Evolutionary conservation across 2,113 vertebrate genomes (phyloP).

Genomic region (Calonectris borealis): DNA sequence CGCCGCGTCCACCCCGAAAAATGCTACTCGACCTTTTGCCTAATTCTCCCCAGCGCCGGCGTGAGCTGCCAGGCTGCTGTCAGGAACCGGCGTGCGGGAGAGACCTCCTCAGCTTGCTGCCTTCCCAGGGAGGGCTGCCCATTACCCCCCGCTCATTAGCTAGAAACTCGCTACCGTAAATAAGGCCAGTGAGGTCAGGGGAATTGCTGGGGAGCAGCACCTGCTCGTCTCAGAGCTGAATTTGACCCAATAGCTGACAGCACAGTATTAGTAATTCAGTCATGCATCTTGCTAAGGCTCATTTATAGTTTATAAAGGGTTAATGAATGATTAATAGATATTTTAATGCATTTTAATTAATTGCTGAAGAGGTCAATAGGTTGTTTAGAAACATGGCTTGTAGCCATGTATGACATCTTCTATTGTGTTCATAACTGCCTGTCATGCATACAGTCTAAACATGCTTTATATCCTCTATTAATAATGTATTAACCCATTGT

Average conservation of each 20-base stretch:
- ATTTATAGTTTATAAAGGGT: slow-evolving; percentile 28
- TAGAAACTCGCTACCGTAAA: background rate
- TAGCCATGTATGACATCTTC: slow-evolving; percentile 40
- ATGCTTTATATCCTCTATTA: background rate
- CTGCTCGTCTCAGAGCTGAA: background rate
- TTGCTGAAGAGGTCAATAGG: slow-evolving; percentile 41
- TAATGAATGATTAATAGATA: slow-evolving; percentile 54
- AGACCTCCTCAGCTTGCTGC: background rate
- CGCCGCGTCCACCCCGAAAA: rapidly evolving
- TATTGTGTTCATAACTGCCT: slow-evolving; percentile 37
- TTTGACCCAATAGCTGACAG: background rate
- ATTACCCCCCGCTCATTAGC: background rate
- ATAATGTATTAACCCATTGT: slow-evolving; percentile 33
- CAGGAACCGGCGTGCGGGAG: background rate
- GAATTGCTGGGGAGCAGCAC: background rate
- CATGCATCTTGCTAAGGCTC: background rate
- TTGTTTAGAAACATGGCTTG: slow-evolving; percentile 44
- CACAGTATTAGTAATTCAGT: background rate
- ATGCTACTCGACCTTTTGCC: background rate
- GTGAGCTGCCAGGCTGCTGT: background rate
- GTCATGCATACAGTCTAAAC: background rate
- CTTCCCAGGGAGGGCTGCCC: background rate
- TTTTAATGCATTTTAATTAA: slow-evolving; percentile 57
- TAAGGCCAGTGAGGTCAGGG: background rate
- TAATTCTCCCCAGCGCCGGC: background rate